Evolutionary conservation across 2,888 invertebrate species (phyloP).

Genomic region (Horisme vitalbata): DNA sequence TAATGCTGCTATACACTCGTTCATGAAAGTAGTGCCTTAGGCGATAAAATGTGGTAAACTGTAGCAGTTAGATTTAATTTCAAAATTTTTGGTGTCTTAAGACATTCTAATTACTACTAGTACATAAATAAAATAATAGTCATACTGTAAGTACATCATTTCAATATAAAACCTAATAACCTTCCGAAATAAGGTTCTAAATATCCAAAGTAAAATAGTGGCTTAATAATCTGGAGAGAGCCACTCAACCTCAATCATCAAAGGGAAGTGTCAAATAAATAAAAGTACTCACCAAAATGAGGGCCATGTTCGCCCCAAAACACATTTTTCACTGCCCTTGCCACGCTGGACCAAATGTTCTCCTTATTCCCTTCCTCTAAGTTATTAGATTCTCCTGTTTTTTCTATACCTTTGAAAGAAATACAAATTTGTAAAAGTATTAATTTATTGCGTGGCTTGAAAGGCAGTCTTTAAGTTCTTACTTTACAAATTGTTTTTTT

Average conservation of each 20-base stretch:
- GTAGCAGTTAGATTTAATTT: no score
- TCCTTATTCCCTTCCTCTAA: conserved; percentile 56
- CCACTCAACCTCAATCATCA: conserved; percentile 5
- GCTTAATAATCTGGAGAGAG: neutral
- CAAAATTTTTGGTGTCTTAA: no score
- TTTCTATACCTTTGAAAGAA: conserved; percentile 19
- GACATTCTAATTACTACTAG: no score
- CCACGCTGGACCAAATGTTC: conserved; percentile 73
- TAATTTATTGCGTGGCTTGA: neutral
- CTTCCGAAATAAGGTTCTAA: neutral
- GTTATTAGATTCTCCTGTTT: conserved; percentile 44
- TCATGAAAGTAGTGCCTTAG: no score
- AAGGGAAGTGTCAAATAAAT: conserved; percentile 24
- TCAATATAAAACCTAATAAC: neutral
- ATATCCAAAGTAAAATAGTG: conserved; percentile 2
- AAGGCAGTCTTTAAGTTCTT: no score
- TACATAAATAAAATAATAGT: no score
- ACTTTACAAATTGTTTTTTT: no score
- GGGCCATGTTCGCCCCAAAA: conserved; percentile 65
- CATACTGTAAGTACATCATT: no score
- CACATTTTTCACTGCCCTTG: conserved; percentile 70
- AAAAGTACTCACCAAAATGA: conserved; percentile 46
- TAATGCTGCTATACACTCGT: no score
- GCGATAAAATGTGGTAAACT: no score
- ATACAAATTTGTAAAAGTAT: no score